These are phyloP conservation scores for Eumacrocentrus americanus DNA, from an alignment of 2,888 invertebrate genomes.

Conservation along the genomic window DNA sequence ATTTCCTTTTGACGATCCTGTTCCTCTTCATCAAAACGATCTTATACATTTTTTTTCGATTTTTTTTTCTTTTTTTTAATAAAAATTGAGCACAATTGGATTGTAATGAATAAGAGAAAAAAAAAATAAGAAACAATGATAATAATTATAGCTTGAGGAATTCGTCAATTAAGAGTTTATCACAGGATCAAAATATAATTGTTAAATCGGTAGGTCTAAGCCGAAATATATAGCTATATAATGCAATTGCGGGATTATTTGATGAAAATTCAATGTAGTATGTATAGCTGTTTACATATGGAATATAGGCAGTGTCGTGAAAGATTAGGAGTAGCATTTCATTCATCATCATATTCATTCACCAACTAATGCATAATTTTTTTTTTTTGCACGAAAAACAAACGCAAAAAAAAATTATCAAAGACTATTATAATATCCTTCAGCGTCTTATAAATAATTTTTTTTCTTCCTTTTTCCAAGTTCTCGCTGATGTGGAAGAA, in stretches of 20 bases:
- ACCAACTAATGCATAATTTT: slow-evolving; percentile 9
- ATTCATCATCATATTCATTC: slow-evolving; percentile 20
- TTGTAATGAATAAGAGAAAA: slow-evolving; percentile 21
- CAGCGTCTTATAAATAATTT: not conserved
- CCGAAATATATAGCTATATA: slow-evolving; percentile 35
- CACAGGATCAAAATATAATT: slow-evolving; percentile 26
- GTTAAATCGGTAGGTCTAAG: slow-evolving; percentile 31
- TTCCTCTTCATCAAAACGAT: no score
- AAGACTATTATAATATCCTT: not conserved
- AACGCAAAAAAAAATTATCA: not conserved
- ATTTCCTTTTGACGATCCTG: slow-evolving; percentile 11
- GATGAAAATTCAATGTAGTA: slow-evolving; percentile 33
- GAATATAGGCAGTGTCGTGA: slow-evolving; percentile 50
- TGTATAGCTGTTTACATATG: slow-evolving; percentile 32
- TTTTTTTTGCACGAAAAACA: slow-evolving; percentile 7
- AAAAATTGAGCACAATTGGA: slow-evolving; percentile 40
- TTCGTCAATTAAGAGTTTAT: slow-evolving; percentile 10
- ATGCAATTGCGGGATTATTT: slow-evolving; percentile 36
- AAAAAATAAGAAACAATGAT: slow-evolving; percentile 3
- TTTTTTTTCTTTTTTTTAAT: slow-evolving; percentile 30
- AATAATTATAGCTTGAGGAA: slow-evolving; percentile 12
- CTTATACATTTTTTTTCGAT: slow-evolving; percentile 14
- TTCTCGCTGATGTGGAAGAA: slow-evolving; percentile 35
- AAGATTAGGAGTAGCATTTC: not conserved
- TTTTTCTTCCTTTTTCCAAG: no score